These are phyloP conservation scores for Platysteira castanea DNA, from an alignment of 2,113 vertebrate genomes.

Conservation along the genomic window DNA sequence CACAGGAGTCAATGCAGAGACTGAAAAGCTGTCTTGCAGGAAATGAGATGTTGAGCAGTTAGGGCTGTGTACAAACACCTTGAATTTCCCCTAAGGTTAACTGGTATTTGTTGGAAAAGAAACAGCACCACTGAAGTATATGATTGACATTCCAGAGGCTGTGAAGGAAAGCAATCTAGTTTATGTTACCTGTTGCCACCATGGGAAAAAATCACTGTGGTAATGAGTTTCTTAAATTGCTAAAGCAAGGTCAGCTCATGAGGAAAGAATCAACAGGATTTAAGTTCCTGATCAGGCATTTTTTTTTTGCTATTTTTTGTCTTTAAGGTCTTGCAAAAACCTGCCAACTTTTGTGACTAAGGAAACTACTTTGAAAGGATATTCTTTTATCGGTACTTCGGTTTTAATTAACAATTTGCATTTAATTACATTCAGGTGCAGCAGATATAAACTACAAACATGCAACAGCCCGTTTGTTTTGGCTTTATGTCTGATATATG, in stretches of 20 bases:
- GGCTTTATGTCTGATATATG: neutral
- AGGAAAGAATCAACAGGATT: neutral
- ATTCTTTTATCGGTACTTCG: neutral
- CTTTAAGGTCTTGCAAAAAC: neutral
- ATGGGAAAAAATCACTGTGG: neutral
- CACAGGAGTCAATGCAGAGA: neutral
- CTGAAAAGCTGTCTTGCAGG: neutral
- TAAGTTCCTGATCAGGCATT: neutral
- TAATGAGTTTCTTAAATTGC: neutral
- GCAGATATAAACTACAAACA: neutral
- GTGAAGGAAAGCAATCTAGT: neutral
- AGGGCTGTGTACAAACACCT: neutral
- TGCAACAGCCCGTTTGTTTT: neutral
- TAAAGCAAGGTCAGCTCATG: neutral
- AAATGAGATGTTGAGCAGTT: neutral
- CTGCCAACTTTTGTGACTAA: neutral
- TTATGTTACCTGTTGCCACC: neutral
- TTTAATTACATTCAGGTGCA: neutral
- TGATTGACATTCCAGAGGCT: neutral
- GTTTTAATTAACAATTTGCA: neutral
- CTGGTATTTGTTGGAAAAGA: neutral
- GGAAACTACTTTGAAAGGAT: neutral
- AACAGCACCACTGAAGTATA: neutral
- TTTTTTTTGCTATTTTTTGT: neutral
- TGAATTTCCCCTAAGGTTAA: neutral